phyloP scores from a whole-genome alignment of 2,797 vertebrate genomes.

The Pristis pectinata region DNA sequence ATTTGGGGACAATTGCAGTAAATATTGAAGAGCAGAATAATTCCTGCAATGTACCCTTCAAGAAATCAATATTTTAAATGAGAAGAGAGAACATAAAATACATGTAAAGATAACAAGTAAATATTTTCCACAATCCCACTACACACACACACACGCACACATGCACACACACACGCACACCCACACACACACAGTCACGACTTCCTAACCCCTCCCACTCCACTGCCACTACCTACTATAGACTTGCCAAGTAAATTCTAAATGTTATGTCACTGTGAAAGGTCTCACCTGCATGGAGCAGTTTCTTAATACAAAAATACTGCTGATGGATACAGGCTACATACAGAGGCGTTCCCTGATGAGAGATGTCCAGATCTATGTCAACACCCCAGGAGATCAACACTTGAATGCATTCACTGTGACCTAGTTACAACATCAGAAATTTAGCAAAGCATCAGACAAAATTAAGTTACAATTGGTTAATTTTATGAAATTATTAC shows the following conservation, averaged over 20 bases:
- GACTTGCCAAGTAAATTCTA: not conserved
- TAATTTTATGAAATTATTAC: not conserved
- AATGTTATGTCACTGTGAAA: not conserved
- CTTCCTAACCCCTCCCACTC: too few species aligned
- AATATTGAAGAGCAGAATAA: not conserved
- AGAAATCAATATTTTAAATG: not conserved
- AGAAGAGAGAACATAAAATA: not conserved
- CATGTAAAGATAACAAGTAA: not conserved
- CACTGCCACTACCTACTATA: not conserved
- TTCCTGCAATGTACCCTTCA: not conserved
- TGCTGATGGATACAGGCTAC: conserved; percentile 78
- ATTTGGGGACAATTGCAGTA: not conserved
- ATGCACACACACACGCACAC: too few species aligned
- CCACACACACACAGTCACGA: too few species aligned
- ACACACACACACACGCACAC: too few species aligned
- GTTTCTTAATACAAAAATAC: conserved; percentile 76
- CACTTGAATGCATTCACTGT: conserved; percentile 79
- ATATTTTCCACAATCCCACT: not conserved
- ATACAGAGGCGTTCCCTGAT: conserved; percentile 86
- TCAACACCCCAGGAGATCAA: conserved; percentile 85
- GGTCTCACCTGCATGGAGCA: conserved; percentile 79
- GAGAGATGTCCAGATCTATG: conserved; percentile 84
- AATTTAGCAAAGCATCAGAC: not conserved
- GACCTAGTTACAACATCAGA: conserved; percentile 64
- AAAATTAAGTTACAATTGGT: not conserved